These are phyloP conservation scores for Hoplodrina blanda DNA, from an alignment of 2,888 invertebrate genomes.

Conservation along the genomic window DNA sequence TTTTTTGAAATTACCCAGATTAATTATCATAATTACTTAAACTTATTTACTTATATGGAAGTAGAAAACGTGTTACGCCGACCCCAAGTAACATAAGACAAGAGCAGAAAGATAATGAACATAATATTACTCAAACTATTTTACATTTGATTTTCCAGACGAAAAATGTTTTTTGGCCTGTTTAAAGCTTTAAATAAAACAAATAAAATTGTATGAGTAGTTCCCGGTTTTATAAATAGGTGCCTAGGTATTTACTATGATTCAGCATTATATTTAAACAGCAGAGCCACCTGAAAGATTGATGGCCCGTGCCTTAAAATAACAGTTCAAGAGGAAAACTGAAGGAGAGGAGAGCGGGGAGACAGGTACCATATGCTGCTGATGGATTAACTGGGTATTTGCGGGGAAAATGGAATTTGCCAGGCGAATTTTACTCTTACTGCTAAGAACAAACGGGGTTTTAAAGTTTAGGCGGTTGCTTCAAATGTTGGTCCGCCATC, in stretches of 20 bases:
- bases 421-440: constrained; percentile 72
- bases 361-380: constrained; percentile 82
- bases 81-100: too few species aligned
- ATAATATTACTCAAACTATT: neutral
- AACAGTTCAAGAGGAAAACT: constrained; percentile 74
- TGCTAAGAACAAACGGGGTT: constrained; percentile 60
- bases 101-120: neutral
- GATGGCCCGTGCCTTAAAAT: constrained; percentile 84
- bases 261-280: constrained; percentile 69
- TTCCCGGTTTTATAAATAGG: constrained; percentile 46
- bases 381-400: constrained; percentile 69
- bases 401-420: constrained; percentile 37
- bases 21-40: too few species aligned
- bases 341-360: constrained; percentile 61
- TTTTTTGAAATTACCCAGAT: too few species aligned
- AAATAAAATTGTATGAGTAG: constrained; percentile 37
- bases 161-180: neutral
- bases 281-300: constrained; percentile 87
- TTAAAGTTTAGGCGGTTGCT: constrained; percentile 58
- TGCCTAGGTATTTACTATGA: constrained; percentile 43
- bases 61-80: too few species aligned
- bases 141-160: neutral
- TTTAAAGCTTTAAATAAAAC: constrained; percentile 26
- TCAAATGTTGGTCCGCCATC: constrained; percentile 74
- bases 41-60: too few species aligned